These are phyloP conservation scores for Menidia beryllina DNA, from an alignment of 2,113 vertebrate species.

Conservation along the genomic window DNA sequence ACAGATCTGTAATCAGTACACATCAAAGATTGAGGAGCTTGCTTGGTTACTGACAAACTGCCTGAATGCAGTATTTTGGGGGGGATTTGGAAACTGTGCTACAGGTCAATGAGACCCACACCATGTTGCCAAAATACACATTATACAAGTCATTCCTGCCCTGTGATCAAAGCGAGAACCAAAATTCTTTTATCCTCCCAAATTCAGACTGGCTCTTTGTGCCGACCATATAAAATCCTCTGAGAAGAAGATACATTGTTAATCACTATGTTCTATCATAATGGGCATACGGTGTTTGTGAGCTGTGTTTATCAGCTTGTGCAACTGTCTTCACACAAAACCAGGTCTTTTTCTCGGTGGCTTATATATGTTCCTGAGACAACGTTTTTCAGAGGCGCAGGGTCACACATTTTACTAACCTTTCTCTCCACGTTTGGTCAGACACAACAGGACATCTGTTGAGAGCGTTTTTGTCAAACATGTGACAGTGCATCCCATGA, in stretches of 20 bases:
- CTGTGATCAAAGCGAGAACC: constrained; percentile 52
- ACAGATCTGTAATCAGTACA: constrained; percentile 26
- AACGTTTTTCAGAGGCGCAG: no score
- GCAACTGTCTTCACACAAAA: no score
- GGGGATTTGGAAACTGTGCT: constrained; percentile 39
- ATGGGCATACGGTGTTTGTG: no score
- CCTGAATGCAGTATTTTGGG: constrained; percentile 25
- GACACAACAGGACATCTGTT: constrained; percentile 30
- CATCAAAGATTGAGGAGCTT: constrained; percentile 28
- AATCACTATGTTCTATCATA: no score
- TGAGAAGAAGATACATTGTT: no score
- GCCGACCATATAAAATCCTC: constrained; percentile 17
- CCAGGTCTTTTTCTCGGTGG: no score
- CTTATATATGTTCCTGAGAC: background rate
- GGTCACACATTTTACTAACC: no score
- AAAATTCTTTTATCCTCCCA: constrained; percentile 33
- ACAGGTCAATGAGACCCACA: no score
- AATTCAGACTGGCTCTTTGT: background rate
- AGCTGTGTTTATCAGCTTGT: no score
- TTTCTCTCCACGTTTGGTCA: no score
- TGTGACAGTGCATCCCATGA: constrained; percentile 55
- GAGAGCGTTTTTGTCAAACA: constrained; percentile 11
- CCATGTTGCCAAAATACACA: no score
- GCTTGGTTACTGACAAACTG: constrained; percentile 5
- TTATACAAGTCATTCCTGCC: constrained; percentile 29